Percentiles rank a stretch among this genome's conserved stretches.
phyloP scores from a whole-genome alignment of 1,140 invertebrate species.

The Apis florea region DNA sequence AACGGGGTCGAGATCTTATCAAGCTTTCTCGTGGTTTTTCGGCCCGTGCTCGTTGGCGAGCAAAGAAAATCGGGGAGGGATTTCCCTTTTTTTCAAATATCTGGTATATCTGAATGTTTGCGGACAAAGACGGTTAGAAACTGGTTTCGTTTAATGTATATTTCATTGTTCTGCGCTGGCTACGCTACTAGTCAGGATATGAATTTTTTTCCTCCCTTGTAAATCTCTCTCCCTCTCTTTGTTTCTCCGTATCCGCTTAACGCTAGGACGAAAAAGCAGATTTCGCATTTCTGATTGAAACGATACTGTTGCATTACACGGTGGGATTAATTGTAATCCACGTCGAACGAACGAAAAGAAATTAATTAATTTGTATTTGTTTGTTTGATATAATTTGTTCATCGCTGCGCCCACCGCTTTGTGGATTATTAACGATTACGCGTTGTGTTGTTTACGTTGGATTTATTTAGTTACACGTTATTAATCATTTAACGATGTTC shows the following conservation, averaged over 20 bases:
- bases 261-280: neutral
- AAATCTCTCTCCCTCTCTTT: neutral
- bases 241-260: neutral
- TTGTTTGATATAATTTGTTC: too few species aligned
- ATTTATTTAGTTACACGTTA: too few species aligned
- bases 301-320: neutral
- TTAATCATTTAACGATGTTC: too few species aligned
- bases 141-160: slow-evolving; percentile 22
- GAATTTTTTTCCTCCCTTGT: neutral
- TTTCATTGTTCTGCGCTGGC: slow-evolving; percentile 20
- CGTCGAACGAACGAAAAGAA: neutral
- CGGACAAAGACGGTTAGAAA: neutral
- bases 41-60: neutral
- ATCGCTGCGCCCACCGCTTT: too few species aligned
- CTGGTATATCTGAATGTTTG: neutral
- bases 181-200: neutral
- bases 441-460: too few species aligned
- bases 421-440: too few species aligned
- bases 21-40: slow-evolving; percentile 2
- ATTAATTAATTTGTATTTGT: neutral
- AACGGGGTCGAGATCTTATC: slow-evolving; percentile 31
- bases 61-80: neutral
- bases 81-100: neutral
- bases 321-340: neutral
- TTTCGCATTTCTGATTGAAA: neutral